Conservation (phyloP, 1,140 invertebrate genomes). For the Gryllus bimaculatus region DNA sequence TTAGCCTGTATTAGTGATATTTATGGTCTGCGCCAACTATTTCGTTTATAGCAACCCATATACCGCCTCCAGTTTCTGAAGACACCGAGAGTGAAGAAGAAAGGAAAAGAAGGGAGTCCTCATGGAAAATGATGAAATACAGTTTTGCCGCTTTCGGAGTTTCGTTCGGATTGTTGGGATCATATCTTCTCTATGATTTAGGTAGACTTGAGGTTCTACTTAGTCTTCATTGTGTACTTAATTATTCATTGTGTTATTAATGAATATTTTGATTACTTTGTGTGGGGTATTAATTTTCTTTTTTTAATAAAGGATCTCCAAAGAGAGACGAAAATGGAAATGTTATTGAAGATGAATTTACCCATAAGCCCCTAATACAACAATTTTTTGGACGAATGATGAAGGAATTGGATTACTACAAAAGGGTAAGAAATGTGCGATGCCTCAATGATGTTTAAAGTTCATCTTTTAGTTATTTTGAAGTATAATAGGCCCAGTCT, state of each 20-base stretch:
- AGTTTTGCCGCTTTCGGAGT: constrained; percentile 41
- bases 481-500: too few species aligned
- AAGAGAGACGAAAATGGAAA: constrained; percentile 61
- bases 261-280: background rate
- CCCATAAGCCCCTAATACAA: constrained; percentile 51
- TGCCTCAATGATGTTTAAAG: too few species aligned
- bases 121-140: constrained; percentile 46
- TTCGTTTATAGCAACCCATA: background rate
- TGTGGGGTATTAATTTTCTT: background rate
- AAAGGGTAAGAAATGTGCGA: constrained; percentile 44
- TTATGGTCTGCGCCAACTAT: too few species aligned
- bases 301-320: constrained; percentile 46
- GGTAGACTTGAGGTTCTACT: constrained; percentile 26
- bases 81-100: constrained; percentile 36
- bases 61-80: background rate
- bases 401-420: constrained; percentile 66
- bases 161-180: constrained; percentile 34
- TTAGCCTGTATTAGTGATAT: too few species aligned
- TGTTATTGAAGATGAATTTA: constrained; percentile 71
- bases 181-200: constrained; percentile 32
- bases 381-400: constrained; percentile 65
- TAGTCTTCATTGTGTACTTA: background rate
- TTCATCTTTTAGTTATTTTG: too few species aligned
- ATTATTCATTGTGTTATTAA: background rate
- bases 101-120: constrained; percentile 38